phyloP scores from a whole-genome alignment of 1,140 invertebrate species.

The Lordiphosa clarofinis region DNA sequence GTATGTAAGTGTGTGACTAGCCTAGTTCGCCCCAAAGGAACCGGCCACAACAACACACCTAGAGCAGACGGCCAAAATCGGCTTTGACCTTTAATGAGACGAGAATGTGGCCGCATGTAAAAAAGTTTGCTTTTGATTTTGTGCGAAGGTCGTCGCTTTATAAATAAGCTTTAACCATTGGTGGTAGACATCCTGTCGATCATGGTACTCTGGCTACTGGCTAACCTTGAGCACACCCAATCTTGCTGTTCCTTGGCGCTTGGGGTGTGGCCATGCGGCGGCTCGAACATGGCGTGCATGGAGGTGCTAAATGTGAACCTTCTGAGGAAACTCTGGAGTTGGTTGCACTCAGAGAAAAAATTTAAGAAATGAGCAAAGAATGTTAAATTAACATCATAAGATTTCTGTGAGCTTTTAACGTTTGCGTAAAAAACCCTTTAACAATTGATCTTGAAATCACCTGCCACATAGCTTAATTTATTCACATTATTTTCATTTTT shows the following conservation, averaged over 20 bases:
- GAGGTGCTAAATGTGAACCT: slow-evolving; percentile 61
- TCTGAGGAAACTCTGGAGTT: slow-evolving; percentile 12
- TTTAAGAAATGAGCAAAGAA: not conserved
- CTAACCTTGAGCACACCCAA: slow-evolving; percentile 67
- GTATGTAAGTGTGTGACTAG: not conserved
- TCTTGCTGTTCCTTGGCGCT: slow-evolving; percentile 42
- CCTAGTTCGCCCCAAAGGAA: slow-evolving; percentile 27
- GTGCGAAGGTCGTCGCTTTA: slow-evolving; percentile 70
- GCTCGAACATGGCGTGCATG: slow-evolving; percentile 54
- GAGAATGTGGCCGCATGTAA: slow-evolving; percentile 42
- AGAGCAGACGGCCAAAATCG: slow-evolving; percentile 53
- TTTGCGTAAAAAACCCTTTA: too few species aligned
- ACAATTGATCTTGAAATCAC: too few species aligned
- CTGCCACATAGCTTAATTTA: too few species aligned
- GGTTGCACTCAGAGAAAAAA: slow-evolving; percentile 13
- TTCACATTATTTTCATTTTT: too few species aligned
- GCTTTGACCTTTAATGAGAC: slow-evolving; percentile 72
- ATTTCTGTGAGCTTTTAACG: too few species aligned
- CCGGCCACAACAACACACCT: slow-evolving; percentile 40
- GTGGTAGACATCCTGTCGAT: slow-evolving; percentile 53
- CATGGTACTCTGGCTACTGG: slow-evolving; percentile 35
- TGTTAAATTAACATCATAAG: too few species aligned
- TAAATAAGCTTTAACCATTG: slow-evolving; percentile 53
- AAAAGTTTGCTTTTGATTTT: slow-evolving; percentile 68
- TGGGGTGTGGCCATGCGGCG: slow-evolving; percentile 44